A percentile compares a stretch with the other conserved stretches of the same genome.
phyloP scores from a whole-genome alignment of 2,888 invertebrate species.

The Tetragonisca angustula region DNA sequence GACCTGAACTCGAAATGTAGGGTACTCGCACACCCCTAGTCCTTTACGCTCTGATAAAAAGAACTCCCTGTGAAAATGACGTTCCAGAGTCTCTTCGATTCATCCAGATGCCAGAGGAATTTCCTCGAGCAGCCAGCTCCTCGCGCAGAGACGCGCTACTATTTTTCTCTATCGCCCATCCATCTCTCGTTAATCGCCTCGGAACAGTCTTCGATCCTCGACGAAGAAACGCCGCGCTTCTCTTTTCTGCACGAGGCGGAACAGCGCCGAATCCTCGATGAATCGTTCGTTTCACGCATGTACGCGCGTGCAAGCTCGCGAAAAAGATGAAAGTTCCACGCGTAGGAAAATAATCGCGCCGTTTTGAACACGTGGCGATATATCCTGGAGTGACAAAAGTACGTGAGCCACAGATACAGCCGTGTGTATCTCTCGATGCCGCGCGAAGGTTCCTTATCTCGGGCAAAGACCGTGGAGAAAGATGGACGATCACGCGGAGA shows the following conservation, averaged over 20 bases:
- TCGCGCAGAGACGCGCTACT: neutral
- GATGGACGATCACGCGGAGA: neutral
- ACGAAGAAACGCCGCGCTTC: too few relatives aligned
- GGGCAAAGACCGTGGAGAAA: conserved; percentile 10
- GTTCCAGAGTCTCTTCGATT: neutral
- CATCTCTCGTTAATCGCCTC: neutral
- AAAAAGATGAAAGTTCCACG: neutral
- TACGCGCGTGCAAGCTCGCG: too few relatives aligned
- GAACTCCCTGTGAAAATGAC: conserved; percentile 31
- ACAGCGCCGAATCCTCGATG: neutral
- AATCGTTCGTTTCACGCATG: too few relatives aligned
- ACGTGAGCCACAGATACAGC: too few relatives aligned
- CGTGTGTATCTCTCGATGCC: too few relatives aligned
- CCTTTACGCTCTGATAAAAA: neutral
- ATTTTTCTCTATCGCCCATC: too few relatives aligned
- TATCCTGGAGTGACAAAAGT: too few relatives aligned
- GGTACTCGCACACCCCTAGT: neutral
- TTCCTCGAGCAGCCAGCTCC: neutral
- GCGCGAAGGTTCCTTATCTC: conserved; percentile 12
- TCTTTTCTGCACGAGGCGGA: neutral
- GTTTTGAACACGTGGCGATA: conserved; percentile 9
- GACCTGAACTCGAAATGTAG: too few relatives aligned
- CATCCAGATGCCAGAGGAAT: neutral
- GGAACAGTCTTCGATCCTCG: neutral
- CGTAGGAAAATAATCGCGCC: neutral